Percentiles rank a stretch among this genome's conserved stretches.
These are phyloP conservation scores for Drosophila tristis DNA, from an alignment of 1,140 invertebrate genomes.

Conservation along the genomic window DNA sequence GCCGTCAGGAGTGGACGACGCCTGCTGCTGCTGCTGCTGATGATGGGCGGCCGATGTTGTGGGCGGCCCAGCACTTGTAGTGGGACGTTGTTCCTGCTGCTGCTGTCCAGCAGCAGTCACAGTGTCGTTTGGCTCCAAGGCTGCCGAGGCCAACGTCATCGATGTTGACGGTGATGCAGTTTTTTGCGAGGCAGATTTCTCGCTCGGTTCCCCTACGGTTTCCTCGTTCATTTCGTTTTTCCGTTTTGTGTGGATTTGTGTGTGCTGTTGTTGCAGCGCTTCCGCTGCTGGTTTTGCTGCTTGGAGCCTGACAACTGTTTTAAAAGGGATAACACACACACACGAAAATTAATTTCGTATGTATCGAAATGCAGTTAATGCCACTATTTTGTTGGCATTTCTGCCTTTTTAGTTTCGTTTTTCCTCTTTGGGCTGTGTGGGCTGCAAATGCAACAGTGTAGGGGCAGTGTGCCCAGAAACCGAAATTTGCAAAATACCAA, in stretches of 20 bases:
- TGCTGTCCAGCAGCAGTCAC: constrained; percentile 19
- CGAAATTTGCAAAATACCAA: too few species aligned
- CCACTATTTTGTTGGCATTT: constrained; percentile 72
- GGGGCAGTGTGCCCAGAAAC: constrained; percentile 22
- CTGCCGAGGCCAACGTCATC: constrained; percentile 70
- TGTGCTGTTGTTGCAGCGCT: constrained; percentile 6
- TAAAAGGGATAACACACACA: too few species aligned
- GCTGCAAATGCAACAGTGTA: constrained; percentile 70
- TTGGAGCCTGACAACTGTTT: neutral
- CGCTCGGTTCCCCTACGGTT: constrained; percentile 59
- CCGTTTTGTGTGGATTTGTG: constrained; percentile 15
- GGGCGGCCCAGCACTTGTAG: too few species aligned
- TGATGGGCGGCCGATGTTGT: constrained; percentile 19
- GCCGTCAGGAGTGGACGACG: constrained; percentile 9
- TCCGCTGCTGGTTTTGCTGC: neutral
- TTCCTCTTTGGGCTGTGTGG: constrained; percentile 26
- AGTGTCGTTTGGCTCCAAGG: constrained; percentile 62
- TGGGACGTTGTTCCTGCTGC: constrained; percentile 20
- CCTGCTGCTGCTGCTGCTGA: constrained; percentile 17
- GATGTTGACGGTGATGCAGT: constrained; percentile 56
- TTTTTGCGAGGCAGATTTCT: constrained; percentile 68
- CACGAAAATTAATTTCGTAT: neutral
- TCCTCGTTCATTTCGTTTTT: constrained; percentile 60
- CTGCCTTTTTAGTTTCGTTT: constrained; percentile 24
- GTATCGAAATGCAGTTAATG: constrained; percentile 49